Evolutionary conservation across 2,113 vertebrate genomes (phyloP).

Genomic region (Melanerpes aurifrons): DNA sequence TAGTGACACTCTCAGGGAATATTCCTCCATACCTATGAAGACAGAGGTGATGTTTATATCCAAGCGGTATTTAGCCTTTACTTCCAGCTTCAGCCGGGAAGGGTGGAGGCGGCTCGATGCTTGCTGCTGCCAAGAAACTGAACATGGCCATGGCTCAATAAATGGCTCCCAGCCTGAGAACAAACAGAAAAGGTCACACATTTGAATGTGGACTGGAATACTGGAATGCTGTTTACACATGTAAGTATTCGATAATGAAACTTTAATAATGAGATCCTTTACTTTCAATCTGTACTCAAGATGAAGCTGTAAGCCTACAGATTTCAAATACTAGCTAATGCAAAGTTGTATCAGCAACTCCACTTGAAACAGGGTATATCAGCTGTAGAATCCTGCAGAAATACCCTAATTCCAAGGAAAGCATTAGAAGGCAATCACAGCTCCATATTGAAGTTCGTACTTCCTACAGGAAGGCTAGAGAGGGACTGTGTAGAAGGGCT

Average conservation of each 20-base stretch:
- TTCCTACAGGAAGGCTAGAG: too few species aligned
- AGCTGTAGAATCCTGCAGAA: not conserved
- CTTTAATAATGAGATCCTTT: not conserved
- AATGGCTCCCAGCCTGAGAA: conserved; percentile 95
- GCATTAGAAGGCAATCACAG: not conserved
- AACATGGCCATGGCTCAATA: conserved; percentile 92
- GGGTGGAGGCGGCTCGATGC: conserved; percentile 91
- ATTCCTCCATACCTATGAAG: conserved; percentile 81
- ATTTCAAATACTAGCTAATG: not conserved
- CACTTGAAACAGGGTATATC: not conserved
- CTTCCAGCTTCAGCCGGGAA: conserved; percentile 86
- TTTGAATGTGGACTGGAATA: not conserved
- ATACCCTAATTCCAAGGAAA: not conserved
- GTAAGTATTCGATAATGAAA: not conserved
- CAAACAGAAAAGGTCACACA: conserved; percentile 31
- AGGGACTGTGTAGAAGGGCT: too few species aligned
- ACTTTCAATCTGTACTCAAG: not conserved
- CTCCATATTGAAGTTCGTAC: not conserved
- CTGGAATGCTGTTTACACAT: not conserved
- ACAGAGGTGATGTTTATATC: conserved; percentile 95
- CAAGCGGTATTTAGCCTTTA: conserved; percentile 88
- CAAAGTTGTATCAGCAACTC: not conserved
- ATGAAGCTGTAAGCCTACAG: not conserved
- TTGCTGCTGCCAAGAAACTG: conserved; percentile 91
- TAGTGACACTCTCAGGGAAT: not conserved